Conservation (phyloP, 2,797 vertebrate genomes). For the Gobionotothen gibberifrons region DNA sequence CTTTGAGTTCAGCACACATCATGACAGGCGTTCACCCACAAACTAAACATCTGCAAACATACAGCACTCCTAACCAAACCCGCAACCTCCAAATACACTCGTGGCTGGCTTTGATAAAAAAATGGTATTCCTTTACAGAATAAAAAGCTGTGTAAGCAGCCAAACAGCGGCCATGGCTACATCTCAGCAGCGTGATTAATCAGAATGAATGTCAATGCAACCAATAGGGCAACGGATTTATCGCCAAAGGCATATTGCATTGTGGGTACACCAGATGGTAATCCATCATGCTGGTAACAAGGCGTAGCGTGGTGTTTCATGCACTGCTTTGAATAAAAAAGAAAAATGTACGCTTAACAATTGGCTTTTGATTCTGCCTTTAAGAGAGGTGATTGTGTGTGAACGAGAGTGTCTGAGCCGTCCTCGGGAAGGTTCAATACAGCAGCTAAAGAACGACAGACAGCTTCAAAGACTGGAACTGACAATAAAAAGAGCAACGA, state of each 20-base stretch:
- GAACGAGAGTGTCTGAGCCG: background rate
- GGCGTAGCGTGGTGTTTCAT: conserved; percentile 6
- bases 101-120: conserved; percentile 33
- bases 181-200: conserved; percentile 30
- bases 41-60: conserved; percentile 70
- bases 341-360: background rate
- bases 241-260: background rate
- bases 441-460: background rate
- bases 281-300: conserved; percentile 13
- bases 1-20: conserved; percentile 61
- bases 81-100: conserved; percentile 59
- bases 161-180: conserved; percentile 32
- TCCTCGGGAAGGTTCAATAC: background rate
- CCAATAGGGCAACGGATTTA: background rate
- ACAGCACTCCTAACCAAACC: conserved; percentile 54
- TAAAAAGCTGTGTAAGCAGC: conserved; percentile 29
- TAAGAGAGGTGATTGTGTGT: background rate
- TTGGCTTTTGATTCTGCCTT: background rate
- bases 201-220: conserved; percentile 27
- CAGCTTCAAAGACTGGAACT: background rate
- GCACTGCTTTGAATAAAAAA: background rate
- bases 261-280: conserved; percentile 4
- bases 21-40: conserved; percentile 53
- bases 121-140: conserved; percentile 29
- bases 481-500: background rate